phyloP scores from a whole-genome alignment of 1,140 invertebrate genomes.

The Bombus waltoni region DNA sequence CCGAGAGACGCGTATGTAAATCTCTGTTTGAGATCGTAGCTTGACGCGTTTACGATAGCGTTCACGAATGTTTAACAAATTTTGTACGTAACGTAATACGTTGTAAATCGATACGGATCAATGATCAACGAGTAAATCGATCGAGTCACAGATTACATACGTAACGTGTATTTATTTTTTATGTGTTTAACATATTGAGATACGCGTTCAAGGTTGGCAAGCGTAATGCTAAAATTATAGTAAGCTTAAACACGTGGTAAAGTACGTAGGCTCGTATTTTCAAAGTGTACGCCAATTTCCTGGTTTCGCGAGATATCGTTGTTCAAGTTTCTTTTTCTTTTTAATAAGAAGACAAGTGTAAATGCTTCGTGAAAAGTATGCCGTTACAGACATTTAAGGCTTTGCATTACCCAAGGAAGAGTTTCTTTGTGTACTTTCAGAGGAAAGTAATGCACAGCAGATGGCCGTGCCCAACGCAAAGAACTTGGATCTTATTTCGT shows the following conservation, averaged over 20 bases:
- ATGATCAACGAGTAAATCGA: too few species aligned
- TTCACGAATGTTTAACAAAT: too few species aligned
- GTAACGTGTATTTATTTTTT: too few species aligned
- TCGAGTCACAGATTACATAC: too few species aligned
- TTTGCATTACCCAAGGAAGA: constrained; percentile 50
- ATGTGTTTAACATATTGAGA: too few species aligned
- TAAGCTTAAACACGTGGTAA: not conserved
- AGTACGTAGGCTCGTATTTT: not conserved
- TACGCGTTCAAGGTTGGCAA: not conserved
- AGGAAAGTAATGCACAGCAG: constrained; percentile 58
- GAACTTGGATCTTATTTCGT: constrained; percentile 63
- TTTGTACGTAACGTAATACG: too few species aligned
- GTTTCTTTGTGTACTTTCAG: constrained; percentile 40
- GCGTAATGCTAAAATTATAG: not conserved
- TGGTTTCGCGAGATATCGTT: not conserved
- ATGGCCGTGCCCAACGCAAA: constrained; percentile 54
- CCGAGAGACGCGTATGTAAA: too few species aligned
- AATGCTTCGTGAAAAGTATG: constrained; percentile 37
- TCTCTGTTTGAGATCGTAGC: too few species aligned
- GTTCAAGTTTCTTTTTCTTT: constrained; percentile 12
- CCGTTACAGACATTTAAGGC: constrained; percentile 57
- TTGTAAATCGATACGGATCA: too few species aligned
- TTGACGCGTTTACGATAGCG: too few species aligned
- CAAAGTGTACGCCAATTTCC: not conserved
- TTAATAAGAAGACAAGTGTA: constrained; percentile 39